Base-by-base conservation (phyloP, 2,797 vertebrate genomes). In the Enoplosus armatus region DNA sequence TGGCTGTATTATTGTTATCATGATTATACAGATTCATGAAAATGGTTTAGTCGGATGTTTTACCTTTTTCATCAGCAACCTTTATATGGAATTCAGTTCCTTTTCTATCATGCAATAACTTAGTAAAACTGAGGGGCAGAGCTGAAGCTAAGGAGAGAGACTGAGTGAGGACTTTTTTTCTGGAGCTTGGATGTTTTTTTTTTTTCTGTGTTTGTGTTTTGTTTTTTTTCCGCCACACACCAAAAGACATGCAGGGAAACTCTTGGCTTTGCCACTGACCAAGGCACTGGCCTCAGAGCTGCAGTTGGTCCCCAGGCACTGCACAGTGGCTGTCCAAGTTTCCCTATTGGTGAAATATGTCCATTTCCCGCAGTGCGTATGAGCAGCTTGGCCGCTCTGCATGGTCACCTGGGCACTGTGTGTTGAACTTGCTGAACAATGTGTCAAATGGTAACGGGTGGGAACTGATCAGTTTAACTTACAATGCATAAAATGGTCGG, bases 401-500 rank as follows among this genome's bases (percentile, higher is more conserved):
- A 24, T 1, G 15, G 61, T 47, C 35, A 35, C 67, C 45, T 67
- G 66, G 61, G 35, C 26, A 20, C 24, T 7, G 75, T 72, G 75
- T 11, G 2, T 20, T 54, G 20, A 33, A 47, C 77, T 66, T 24
- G 39, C 18, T 77, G 64, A 69, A 47, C 16, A 61, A 63, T 16
- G 74, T 43, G 67, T 83, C 31, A 33, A 51, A 71, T 24, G 16
- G n/a, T 50, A 6, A 27, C 59, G 37, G 61, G 70, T 62, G 35
- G 16, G 51, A 70, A 75, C 7, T 18, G 33, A 50, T 76, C 39
- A 15, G 24, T 64, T 51, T 22, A 45, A 54, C 67, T 84, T 76
- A 77, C 64, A 65, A 88, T 84, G 82, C 84, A 75, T 76, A 60
- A 43, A 71, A 83, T 75, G 85, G 84, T 85, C 33, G 26, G 76